Evolutionary conservation across 30 jellyfish, hydroid and myxozoan species (phyloP).

Genomic region (Clytia hemisphaerica): DNA sequence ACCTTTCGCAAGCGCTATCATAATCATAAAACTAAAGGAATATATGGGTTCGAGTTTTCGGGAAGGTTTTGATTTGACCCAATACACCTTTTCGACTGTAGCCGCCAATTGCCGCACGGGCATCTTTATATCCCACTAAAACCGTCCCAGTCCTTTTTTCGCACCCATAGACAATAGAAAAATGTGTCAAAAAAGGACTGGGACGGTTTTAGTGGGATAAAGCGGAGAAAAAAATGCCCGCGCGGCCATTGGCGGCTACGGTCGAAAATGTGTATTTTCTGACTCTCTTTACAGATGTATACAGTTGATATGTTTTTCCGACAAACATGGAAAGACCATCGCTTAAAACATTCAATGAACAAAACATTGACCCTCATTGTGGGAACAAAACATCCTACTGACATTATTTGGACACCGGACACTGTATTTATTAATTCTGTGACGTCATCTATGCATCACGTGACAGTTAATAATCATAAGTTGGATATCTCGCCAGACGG

Average conservation of each 20-base stretch:
- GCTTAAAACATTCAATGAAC: constrained; percentile 47
- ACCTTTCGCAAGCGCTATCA: not conserved
- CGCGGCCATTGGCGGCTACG: no score
- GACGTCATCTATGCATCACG: constrained; percentile 79
- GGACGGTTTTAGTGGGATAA: no score
- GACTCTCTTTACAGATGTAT: constrained; percentile 24
- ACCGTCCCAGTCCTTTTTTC: no score
- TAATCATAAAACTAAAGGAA: not conserved
- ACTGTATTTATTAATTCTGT: constrained; percentile 88
- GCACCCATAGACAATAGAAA: no score
- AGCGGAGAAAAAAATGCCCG: no score
- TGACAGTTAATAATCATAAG: constrained; percentile 79
- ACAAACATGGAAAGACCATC: constrained; percentile 79
- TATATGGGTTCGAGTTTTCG: not conserved
- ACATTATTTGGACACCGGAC: constrained; percentile 94
- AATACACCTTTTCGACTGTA: no score
- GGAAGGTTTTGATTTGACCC: no score
- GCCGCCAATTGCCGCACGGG: no score
- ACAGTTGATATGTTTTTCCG: constrained; percentile 91
- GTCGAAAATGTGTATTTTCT: no score
- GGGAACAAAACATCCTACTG: constrained; percentile 69
- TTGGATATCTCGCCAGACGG: constrained; percentile 86
- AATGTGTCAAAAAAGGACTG: no score
- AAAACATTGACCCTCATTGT: constrained; percentile 47
- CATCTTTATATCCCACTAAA: no score